Evolutionary conservation across 2,797 vertebrate genomes (phyloP), one percentile per base, ranked within the genome.

Genomic region (Novumbra hubbsi): DNA sequence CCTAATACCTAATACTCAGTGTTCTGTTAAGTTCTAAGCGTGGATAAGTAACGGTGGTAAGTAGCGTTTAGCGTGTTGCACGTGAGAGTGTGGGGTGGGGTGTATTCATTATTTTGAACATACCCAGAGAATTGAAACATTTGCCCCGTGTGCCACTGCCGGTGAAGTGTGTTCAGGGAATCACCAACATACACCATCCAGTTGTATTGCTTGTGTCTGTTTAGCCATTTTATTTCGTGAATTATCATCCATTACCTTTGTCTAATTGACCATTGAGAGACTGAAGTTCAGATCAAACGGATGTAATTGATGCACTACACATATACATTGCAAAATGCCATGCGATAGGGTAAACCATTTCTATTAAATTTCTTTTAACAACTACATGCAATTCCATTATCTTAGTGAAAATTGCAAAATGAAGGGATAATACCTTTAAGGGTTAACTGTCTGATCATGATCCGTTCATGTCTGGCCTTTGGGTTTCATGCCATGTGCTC

Each of bases 81-180:
- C 74, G 74, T 71, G 76, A 71, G 66, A 55, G 16, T 27, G 32
- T 4, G 12, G 41, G 12, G 41, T 2, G 41, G 34, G 8, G 3
- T 32, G 32, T 38, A 38, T 45, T 45, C 1, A 45, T 45, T 45
- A 14, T 45, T 45, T 45, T 45, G 32, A 32, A 32, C 32, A 32
- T 32, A 32, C 32, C 32, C 32, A 2, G 32, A 32, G 48, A 30
- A 7, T 70, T 17, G 27, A 19, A 28, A 52, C 41, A 8, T 49
- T 70, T 30, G 14, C 21, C 11, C 27, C 34, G 68, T 16, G 45
- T 34, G 55, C 14, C 3, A 1, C 24, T 24, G 50, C 4, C n/a
- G 5, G 41, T 41, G 9, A 41, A 11, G 41, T 41, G 1, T 11
- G 41, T 41, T 2, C 5, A 41, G 41, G 4, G 4, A 41, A 41